Percentiles rank a stretch among this genome's conserved stretches.
Conservation (phyloP, 1,140 invertebrate genomes). For the Drosophila melanogaster region DNA sequence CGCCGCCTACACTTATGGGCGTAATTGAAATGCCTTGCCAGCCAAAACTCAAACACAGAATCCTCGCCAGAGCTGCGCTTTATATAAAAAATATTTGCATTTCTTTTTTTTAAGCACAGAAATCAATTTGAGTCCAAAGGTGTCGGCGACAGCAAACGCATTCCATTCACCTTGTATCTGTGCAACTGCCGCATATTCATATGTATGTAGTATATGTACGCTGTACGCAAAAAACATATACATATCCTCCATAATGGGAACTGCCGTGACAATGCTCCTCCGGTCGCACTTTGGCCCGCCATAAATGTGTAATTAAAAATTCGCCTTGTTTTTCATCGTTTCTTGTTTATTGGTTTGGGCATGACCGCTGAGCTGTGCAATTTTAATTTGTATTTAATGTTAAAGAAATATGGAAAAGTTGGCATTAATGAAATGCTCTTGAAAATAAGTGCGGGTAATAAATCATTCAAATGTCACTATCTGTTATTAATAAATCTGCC, state of each 20-base stretch:
- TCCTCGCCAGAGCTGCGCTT: slow-evolving; percentile 27
- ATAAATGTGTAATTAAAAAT: slow-evolving; percentile 79
- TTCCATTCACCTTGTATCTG: slow-evolving; percentile 13
- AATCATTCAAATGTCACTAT: neutral
- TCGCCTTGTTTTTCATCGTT: slow-evolving; percentile 21
- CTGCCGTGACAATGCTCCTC: slow-evolving; percentile 23
- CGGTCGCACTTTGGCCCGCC: slow-evolving; percentile 36
- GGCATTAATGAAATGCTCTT: slow-evolving; percentile 13
- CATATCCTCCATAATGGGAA: slow-evolving; percentile 40
- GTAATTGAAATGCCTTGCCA: slow-evolving; percentile 61
- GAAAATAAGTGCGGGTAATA: too few relatives aligned
- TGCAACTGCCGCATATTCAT: neutral
- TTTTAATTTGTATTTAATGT: slow-evolving; percentile 66
- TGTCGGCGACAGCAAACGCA: slow-evolving; percentile 53
- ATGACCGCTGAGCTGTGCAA: slow-evolving; percentile 34
- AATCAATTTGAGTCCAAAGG: slow-evolving; percentile 74
- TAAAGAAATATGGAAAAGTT: slow-evolving; percentile 29
- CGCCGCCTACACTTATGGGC: slow-evolving; percentile 26
- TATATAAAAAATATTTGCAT: slow-evolving; percentile 71
- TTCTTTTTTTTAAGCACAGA: slow-evolving; percentile 52
- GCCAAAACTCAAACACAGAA: neutral
- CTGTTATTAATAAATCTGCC: too few relatives aligned
- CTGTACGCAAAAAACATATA: neutral
- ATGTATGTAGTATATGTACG: neutral
- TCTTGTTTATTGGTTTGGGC: slow-evolving; percentile 6